These are phyloP conservation scores for Pyrochroa serraticornis DNA, from an alignment of 2,888 invertebrate genomes.

Conservation along the genomic window DNA sequence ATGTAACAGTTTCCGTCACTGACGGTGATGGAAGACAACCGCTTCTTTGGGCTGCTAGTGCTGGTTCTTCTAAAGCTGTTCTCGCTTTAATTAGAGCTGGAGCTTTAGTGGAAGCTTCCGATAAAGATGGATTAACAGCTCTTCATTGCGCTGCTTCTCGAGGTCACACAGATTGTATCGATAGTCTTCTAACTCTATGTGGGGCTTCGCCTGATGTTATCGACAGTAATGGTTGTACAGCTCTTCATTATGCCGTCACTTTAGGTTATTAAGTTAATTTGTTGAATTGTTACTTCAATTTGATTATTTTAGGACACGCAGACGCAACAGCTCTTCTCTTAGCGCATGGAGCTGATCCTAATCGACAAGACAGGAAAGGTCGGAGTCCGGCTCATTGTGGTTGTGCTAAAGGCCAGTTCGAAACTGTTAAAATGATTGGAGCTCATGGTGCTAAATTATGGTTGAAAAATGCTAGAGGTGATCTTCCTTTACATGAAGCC, in stretches of 20 bases:
- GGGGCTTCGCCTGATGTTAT: slow-evolving; percentile 87
- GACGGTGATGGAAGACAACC: slow-evolving; percentile 95
- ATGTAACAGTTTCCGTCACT: slow-evolving; percentile 81
- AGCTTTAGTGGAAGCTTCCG: slow-evolving; percentile 79
- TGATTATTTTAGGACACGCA: slow-evolving; percentile 73
- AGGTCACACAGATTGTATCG: slow-evolving; percentile 91
- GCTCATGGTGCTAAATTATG: slow-evolving; percentile 87
- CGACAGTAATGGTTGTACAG: slow-evolving; percentile 94
- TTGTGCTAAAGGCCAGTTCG: slow-evolving; percentile 91
- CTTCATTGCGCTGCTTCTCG: slow-evolving; percentile 96
- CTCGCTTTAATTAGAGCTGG: slow-evolving; percentile 87
- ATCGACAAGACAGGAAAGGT: slow-evolving; percentile 91
- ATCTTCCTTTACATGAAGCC: slow-evolving; percentile 95
- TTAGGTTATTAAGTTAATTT: slow-evolving; percentile 56
- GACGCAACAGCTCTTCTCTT: slow-evolving; percentile 89
- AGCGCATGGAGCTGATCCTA: slow-evolving; percentile 88
- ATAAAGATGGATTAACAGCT: slow-evolving; percentile 93
- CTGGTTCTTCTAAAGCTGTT: slow-evolving; percentile 92
- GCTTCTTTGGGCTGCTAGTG: slow-evolving; percentile 96
- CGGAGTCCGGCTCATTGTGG: slow-evolving; percentile 94
- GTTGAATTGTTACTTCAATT: background rate
- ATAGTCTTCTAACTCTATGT: slow-evolving; percentile 84
- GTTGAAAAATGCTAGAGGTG: slow-evolving; percentile 91
- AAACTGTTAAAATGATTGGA: slow-evolving; percentile 70
- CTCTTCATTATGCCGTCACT: slow-evolving; percentile 95